Evolutionary conservation across 2,797 vertebrate species (phyloP), one percentile per base, ranked within the genome.

Genomic region (Galago senegalensis): DNA sequence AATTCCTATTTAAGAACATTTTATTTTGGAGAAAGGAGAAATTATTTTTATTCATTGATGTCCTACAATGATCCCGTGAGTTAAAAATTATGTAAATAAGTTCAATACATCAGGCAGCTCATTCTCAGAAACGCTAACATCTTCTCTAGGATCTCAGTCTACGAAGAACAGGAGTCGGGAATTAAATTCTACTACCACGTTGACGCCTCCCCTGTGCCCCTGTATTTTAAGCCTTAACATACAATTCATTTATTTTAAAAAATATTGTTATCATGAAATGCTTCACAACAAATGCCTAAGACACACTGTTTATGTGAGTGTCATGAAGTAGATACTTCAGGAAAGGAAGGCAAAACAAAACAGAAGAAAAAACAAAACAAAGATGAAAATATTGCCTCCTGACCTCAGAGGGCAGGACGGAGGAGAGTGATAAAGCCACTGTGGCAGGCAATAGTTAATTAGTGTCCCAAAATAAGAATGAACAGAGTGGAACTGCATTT

Each of bases 161-260:
- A 49, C 25, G 27, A 79, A 84, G 58, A 63, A 84, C 25, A 8
- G 34, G 43, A 84, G n/a, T 13, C 43, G 83, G n/a, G 11, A 70
- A 27, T 73, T 49, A 92, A 88, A 70, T 75, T 58, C 43, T 2
- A 0, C 43, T 2, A 0, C 13, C 17, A 21, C 2, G 29, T 29
- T 58, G 72, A 43, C 67, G 27, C 27, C 10, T 46, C 21, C 14
- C 23, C 16, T 40, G 3, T 25, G 86, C 13, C 12, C 60, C 40
- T 83, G 5, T 60, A 76, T 69, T 91, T 89, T 73, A 73, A 94
- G 49, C 25, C 86, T 94, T 63, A 95, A 87, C 75, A 89, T 23
- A 87, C 27, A 90, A 63, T 16, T 0, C 0, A 37, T n/a, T 93
- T 75, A 87, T 37, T 92, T 69, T 46, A 61, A 95, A 56, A n/a